Evolutionary conservation across 2,113 vertebrate genomes (phyloP).

Genomic region (Chaetodon trifascialis): DNA sequence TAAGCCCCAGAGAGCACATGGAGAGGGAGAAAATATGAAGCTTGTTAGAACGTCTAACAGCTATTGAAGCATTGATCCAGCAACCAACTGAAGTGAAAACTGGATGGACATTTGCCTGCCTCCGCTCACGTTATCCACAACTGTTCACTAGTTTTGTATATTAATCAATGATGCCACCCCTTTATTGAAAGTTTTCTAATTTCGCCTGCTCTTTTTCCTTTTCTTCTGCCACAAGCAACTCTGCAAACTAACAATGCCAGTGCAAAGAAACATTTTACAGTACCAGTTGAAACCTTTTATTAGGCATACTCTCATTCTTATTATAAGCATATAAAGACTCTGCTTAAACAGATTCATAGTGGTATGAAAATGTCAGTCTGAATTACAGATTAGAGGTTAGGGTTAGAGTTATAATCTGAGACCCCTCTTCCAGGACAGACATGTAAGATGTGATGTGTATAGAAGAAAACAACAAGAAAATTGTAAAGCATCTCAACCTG

Average conservation of each 20-base stretch:
- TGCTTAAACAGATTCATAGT: constrained; percentile 1
- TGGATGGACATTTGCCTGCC: background rate
- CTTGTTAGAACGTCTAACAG: constrained; percentile 9
- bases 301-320: background rate
- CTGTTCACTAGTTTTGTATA: background rate
- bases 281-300: background rate
- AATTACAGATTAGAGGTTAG: background rate
- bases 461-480: no score
- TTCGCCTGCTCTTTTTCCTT: background rate
- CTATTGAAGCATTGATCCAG: constrained; percentile 2
- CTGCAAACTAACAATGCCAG: background rate
- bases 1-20: background rate
- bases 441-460: no score
- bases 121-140: background rate
- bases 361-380: background rate
- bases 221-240: background rate
- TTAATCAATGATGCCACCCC: constrained; percentile 1
- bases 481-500: no score
- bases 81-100: constrained; percentile 23
- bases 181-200: background rate
- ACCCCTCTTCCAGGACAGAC: no score
- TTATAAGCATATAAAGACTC: background rate
- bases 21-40: background rate
- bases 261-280: background rate
- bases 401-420: background rate